phyloP scores from a whole-genome alignment of 2,888 invertebrate species.

The Chymomyza procnemis region DNA sequence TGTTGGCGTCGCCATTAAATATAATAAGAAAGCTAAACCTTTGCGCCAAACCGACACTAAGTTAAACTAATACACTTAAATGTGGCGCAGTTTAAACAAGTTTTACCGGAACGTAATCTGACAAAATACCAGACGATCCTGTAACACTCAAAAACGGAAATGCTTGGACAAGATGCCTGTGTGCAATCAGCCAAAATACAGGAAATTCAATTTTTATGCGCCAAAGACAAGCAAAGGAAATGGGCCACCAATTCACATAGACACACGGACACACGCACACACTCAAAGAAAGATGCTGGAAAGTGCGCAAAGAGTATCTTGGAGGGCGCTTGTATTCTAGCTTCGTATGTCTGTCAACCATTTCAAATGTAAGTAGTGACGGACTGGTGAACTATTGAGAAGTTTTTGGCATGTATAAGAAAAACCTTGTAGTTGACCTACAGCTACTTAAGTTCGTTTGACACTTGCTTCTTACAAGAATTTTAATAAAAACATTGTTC shows the following conservation, averaged over 20 bases:
- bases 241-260: conserved; percentile 24
- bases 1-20: neutral
- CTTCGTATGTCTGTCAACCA: too few relatives aligned
- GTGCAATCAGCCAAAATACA: conserved; percentile 55
- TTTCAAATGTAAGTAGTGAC: too few relatives aligned
- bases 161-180: conserved; percentile 40
- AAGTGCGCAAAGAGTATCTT: neutral
- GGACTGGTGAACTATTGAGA: too few relatives aligned
- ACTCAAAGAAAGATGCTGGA: neutral
- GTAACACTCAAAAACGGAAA: conserved; percentile 39
- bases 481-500: too few relatives aligned
- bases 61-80: neutral
- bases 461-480: too few relatives aligned
- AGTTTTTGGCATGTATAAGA: too few relatives aligned
- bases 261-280: neutral
- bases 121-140: conserved; percentile 28
- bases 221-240: conserved; percentile 41
- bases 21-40: neutral
- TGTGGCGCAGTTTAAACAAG: neutral
- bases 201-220: conserved; percentile 65
- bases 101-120: conserved; percentile 22
- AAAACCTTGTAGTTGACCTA: too few relatives aligned
- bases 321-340: too few relatives aligned
- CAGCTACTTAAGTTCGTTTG: too few relatives aligned
- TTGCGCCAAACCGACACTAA: neutral